phyloP scores from a whole-genome alignment of 1,140 invertebrate species.

The Bradysia coprophila region DNA sequence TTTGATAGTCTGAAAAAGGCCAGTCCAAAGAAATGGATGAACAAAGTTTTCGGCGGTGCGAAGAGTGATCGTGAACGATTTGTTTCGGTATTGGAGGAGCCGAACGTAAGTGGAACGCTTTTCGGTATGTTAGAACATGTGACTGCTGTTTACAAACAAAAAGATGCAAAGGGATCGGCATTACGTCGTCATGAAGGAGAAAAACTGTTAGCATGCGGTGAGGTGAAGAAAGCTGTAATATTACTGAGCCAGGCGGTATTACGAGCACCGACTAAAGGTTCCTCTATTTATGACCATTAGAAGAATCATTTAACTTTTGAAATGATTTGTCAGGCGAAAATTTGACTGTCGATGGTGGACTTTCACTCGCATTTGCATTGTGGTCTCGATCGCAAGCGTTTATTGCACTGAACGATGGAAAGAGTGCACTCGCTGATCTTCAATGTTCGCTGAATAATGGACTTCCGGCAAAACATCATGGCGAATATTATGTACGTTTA shows the following conservation, averaged over 20 bases:
- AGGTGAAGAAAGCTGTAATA: constrained; percentile 32
- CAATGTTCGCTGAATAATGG: constrained; percentile 36
- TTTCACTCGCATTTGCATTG: constrained; percentile 35
- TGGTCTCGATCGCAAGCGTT: constrained; percentile 36
- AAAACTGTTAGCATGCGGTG: constrained; percentile 22
- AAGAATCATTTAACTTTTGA: constrained; percentile 4
- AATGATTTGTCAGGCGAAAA: constrained; percentile 27
- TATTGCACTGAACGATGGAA: constrained; percentile 27
- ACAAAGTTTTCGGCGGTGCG: constrained; percentile 29
- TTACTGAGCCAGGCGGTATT: constrained; percentile 41
- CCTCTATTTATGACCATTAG: background rate
- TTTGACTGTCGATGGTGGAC: constrained; percentile 37
- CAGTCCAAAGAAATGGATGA: constrained; percentile 28
- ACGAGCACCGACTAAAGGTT: constrained; percentile 34
- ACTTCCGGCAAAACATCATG: constrained; percentile 29
- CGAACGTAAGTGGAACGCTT: constrained; percentile 25
- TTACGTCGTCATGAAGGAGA: constrained; percentile 25
- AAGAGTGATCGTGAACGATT: constrained; percentile 30
- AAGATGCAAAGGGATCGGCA: constrained; percentile 25
- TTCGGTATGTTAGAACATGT: constrained; percentile 26
- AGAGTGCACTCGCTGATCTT: constrained; percentile 36
- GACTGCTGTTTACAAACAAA: constrained; percentile 25
- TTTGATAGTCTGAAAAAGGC: constrained; percentile 23
- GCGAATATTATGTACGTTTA: constrained; percentile 39
- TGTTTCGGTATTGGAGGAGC: constrained; percentile 27